These are phyloP conservation scores for Arctocebus calabarensis DNA, from an alignment of 2,797 vertebrate species.

Conservation along the genomic window DNA sequence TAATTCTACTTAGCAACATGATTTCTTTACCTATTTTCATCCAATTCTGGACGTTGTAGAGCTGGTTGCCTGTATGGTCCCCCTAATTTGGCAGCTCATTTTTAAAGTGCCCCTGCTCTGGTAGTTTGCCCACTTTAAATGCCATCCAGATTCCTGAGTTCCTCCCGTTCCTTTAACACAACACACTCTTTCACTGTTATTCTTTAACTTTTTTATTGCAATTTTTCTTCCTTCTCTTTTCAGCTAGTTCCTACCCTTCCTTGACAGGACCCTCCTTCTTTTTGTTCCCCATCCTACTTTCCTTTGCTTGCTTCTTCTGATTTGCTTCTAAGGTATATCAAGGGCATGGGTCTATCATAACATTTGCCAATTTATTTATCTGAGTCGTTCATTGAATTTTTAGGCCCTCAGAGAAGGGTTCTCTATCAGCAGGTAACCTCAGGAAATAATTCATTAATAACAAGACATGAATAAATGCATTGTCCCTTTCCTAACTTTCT, in stretches of 20 bases:
- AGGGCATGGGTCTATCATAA: background rate
- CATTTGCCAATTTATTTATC: background rate
- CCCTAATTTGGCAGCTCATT: background rate
- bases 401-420: background rate
- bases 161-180: background rate
- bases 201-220: background rate
- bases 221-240: background rate
- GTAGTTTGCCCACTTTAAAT: background rate
- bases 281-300: background rate
- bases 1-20: background rate
- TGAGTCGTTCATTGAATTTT: background rate
- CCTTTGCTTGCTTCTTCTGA: background rate
- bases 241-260: background rate
- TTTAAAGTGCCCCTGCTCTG: background rate
- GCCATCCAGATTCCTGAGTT: background rate
- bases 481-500: background rate
- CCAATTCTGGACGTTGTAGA: no score
- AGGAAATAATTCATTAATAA: background rate
- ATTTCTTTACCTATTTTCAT: background rate
- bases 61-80: background rate
- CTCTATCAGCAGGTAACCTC: background rate
- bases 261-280: background rate
- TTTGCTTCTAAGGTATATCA: background rate
- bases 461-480: background rate
- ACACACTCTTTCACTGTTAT: background rate